Evolutionary conservation across 2,113 vertebrate genomes (phyloP).

Genomic region (Alligator mississippiensis): DNA sequence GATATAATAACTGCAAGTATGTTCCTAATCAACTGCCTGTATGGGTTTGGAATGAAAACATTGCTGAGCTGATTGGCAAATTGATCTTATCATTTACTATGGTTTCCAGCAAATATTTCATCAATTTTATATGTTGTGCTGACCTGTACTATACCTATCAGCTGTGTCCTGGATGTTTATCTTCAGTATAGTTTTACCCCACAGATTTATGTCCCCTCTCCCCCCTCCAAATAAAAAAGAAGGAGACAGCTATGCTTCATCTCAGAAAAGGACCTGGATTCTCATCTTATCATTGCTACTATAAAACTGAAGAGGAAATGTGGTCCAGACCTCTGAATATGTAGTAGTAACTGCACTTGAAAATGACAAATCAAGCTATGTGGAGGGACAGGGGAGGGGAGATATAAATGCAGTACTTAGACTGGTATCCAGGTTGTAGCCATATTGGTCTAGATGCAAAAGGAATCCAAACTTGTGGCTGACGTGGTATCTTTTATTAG

Average conservation of each 20-base stretch:
- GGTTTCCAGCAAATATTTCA: conserved; percentile 77
- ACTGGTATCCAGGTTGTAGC: too few relatives aligned
- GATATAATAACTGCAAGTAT: conserved; percentile 68
- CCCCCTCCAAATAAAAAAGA: conserved; percentile 33
- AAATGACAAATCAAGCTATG: conserved; percentile 31
- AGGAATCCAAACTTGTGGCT: too few relatives aligned
- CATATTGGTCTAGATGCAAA: too few relatives aligned
- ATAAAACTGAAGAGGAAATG: conserved; percentile 29
- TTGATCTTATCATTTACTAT: conserved; percentile 79
- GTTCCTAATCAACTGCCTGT: conserved; percentile 66
- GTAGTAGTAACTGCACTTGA: conserved; percentile 51
- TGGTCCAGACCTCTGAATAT: conserved; percentile 21
- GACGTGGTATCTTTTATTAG: too few relatives aligned
- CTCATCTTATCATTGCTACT: neutral
- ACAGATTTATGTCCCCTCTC: neutral
- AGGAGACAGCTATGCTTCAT: neutral
- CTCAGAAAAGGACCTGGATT: conserved; percentile 41
- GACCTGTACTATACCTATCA: conserved; percentile 68
- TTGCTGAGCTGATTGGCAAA: conserved; percentile 72
- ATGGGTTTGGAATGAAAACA: conserved; percentile 70
- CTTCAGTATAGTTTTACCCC: neutral
- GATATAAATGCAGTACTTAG: too few relatives aligned
- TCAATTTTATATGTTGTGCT: conserved; percentile 72
- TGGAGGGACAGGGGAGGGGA: too few relatives aligned
- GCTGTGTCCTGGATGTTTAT: conserved; percentile 67